Conservation (phyloP, 2,888 invertebrate species). For the Strigamia transsilvanica region DNA sequence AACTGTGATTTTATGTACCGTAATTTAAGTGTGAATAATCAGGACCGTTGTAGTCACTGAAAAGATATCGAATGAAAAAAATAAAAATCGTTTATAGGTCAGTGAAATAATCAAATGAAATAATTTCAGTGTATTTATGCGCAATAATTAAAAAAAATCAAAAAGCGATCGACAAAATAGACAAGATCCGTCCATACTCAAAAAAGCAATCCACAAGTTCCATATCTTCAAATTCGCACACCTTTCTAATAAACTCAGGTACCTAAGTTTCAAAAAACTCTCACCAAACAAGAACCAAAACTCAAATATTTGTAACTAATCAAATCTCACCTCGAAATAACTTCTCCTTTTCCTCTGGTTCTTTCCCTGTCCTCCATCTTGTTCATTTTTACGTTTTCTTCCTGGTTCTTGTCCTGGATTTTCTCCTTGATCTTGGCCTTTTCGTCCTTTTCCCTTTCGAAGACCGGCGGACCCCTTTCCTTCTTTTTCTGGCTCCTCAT, state of each 20-base stretch:
- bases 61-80: background rate
- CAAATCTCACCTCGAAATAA: background rate
- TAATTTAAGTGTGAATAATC: background rate
- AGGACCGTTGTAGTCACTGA: background rate
- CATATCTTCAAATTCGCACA: background rate
- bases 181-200: background rate
- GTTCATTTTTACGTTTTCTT: background rate
- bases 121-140: too few relatives aligned
- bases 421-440: too few relatives aligned
- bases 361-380: background rate
- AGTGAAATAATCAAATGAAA: too few relatives aligned
- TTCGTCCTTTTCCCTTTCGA: background rate
- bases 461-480: background rate
- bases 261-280: background rate
- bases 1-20: constrained; percentile 6
- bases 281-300: background rate
- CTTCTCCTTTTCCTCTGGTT: background rate
- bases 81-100: background rate
- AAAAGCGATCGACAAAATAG: background rate
- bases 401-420: background rate
- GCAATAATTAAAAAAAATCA: background rate
- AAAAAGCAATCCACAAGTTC: background rate
- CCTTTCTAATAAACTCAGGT: background rate
- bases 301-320: background rate
- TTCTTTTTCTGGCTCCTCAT: background rate